A percentile compares a stretch with the other conserved stretches of the same genome.
Conservation (phyloP, 2,113 vertebrate genomes). For the Mustela nigripes region DNA sequence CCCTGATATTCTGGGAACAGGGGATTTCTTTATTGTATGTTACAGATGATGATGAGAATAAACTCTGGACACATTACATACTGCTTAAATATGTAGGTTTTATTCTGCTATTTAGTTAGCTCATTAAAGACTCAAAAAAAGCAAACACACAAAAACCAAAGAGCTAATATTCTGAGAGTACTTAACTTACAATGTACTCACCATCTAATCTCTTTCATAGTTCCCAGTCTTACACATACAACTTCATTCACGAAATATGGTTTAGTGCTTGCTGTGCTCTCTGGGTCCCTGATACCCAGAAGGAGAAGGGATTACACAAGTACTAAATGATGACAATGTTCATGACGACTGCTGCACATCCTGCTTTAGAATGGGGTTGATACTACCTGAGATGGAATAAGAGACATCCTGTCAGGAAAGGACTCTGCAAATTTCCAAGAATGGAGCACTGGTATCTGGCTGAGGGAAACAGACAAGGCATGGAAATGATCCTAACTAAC, state of each 20-base stretch:
- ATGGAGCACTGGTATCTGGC: not conserved
- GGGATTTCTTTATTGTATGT: not conserved
- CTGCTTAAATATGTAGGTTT: not conserved
- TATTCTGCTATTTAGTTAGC: not conserved
- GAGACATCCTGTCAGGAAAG: not conserved
- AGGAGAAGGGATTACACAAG: not conserved
- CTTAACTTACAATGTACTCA: not conserved
- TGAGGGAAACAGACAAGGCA: not conserved
- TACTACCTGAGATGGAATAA: not conserved
- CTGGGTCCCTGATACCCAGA: not conserved
- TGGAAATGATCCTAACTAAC: not conserved
- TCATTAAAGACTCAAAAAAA: not conserved
- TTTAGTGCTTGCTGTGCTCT: not conserved
- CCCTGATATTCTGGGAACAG: not conserved
- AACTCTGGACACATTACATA: not conserved
- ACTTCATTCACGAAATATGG: slow-evolving; percentile 14
- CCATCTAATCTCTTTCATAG: not conserved
- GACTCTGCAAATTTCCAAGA: not conserved
- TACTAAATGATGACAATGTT: not conserved
- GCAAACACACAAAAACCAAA: not conserved
- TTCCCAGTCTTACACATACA: not conserved
- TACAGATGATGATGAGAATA: not conserved
- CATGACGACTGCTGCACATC: not conserved
- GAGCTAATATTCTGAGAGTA: not conserved
- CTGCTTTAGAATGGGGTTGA: not conserved